These are phyloP conservation scores for Sweltsa coloradensis DNA, from an alignment of 1,140 invertebrate genomes.

Conservation along the genomic window DNA sequence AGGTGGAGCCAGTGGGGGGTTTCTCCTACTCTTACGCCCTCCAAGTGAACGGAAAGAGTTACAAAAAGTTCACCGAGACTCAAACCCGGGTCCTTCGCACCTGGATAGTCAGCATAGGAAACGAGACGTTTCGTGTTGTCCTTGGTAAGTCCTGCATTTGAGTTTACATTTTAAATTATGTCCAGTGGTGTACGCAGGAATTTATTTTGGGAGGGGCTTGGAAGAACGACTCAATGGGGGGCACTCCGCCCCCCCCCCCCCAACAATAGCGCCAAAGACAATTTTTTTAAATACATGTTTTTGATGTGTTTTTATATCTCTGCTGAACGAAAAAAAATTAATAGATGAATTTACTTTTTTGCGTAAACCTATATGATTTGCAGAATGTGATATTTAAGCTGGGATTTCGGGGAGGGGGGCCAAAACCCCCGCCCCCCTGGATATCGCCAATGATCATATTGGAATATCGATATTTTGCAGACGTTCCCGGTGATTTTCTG, in stretches of 20 bases:
- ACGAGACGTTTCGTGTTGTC: conserved; percentile 44
- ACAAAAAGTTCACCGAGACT: conserved; percentile 64
- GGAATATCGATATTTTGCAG: background rate
- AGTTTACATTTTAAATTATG: background rate
- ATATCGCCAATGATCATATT: background rate
- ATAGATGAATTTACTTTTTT: too few species aligned
- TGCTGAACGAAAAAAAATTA: too few species aligned
- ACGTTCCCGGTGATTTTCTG: too few species aligned
- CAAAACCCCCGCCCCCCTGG: background rate
- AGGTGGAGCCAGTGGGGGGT: conserved; percentile 61
- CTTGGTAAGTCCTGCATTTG: conserved; percentile 40
- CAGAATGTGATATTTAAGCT: too few species aligned
- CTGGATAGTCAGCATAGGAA: conserved; percentile 38
- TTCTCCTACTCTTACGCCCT: conserved; percentile 71
- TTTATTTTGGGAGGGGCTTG: too few species aligned
- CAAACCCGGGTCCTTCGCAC: conserved; percentile 54
- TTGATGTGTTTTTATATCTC: background rate
- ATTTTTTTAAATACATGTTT: background rate
- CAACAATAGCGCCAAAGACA: background rate
- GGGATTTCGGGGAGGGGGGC: too few species aligned
- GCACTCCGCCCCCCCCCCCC: background rate
- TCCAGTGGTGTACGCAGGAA: too few species aligned
- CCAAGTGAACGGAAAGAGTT: conserved; percentile 58
- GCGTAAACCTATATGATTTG: too few species aligned
- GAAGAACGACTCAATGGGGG: too few species aligned